A percentile compares a stretch with the other conserved stretches of the same genome.
Evolutionary conservation across 2,113 vertebrate genomes (phyloP).

Genomic region (Sula dactylatra): DNA sequence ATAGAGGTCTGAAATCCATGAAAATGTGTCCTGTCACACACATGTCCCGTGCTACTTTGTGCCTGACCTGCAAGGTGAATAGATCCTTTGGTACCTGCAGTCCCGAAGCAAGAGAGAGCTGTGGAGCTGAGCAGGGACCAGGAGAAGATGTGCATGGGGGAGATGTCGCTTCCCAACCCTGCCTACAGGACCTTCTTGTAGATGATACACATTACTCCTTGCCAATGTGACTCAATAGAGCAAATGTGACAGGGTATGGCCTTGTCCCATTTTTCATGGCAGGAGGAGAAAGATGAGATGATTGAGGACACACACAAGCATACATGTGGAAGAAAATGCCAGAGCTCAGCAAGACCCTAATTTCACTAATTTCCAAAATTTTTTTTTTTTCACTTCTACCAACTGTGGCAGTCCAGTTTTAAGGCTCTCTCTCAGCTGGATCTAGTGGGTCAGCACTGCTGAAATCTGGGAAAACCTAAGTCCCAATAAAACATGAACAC

Average conservation of each 20-base stretch:
- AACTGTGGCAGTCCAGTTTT: fast-evolving
- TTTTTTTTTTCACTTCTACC: background rate
- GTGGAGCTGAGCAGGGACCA: background rate
- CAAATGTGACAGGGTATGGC: fast-evolving
- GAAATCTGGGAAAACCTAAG: background rate
- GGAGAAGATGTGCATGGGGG: background rate
- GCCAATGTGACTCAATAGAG: background rate
- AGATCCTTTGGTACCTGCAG: background rate
- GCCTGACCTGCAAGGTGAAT: background rate
- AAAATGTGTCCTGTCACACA: background rate
- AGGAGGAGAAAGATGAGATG: background rate
- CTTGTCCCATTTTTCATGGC: background rate
- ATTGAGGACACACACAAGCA: too few species aligned
- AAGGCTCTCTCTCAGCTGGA: background rate
- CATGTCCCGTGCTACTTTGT: background rate
- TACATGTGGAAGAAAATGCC: background rate
- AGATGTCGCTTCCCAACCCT: background rate
- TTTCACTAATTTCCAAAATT: background rate
- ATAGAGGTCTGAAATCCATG: background rate
- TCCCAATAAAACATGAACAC: too few species aligned
- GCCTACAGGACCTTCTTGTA: background rate
- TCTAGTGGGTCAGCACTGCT: background rate
- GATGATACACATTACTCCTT: background rate
- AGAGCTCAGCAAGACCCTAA: fast-evolving
- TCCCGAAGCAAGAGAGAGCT: background rate